Evolutionary conservation across 2,113 vertebrate genomes (phyloP), one percentile per base, ranked within the genome.

Genomic region (Caranx ignobilis): DNA sequence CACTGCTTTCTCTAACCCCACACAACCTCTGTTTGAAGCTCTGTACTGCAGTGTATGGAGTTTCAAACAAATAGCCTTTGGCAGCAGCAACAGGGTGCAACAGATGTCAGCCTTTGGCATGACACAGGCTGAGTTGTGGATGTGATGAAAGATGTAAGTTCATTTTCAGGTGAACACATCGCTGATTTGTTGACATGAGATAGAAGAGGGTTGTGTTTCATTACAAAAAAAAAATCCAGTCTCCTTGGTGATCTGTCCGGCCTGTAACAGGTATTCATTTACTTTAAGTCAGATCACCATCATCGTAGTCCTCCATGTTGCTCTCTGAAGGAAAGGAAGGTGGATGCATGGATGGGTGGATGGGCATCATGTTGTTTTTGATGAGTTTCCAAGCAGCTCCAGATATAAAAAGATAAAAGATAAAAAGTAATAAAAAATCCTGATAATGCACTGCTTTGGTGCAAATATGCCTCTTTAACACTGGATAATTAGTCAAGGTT

Each of bases 21-120:
- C 6, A 50, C 39, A 65, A 62, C 35, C 56, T 68, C 59, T 35
- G 48, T 71, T 84, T 73, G 73, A 81, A 79, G 74, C 73, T 57
- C 21, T 9, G 43, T n/a, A 56, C 65, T 52, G 67, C 50, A 26
- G 39, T 32, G 16, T 83, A 64, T 61, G 52, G 35, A 16, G 52
- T 61, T 85, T 76, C 37, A 76, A 62, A 77, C 5, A 15, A 26
- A 61, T 5, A 48, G 70, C 69, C 6, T 26, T 57, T 31, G 59
- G 79, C 61, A 45, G 41, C 75, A 65, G 62, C 26, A 66, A 60
- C 32, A 34, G 52, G 71, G 32, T 52, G 19, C 61, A 74, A 68
- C 63, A 77, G 57, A 75, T 78, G 71, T 68, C 45, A 62, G 59
- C n/a, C 65, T 60, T 37, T 52, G 16, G 6, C 31, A 11, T 54